A percentile compares a stretch with the other conserved stretches of the same genome.
These are phyloP conservation scores for Drosophila trapezifrons DNA, from an alignment of 1,140 invertebrate genomes.

Conservation along the genomic window DNA sequence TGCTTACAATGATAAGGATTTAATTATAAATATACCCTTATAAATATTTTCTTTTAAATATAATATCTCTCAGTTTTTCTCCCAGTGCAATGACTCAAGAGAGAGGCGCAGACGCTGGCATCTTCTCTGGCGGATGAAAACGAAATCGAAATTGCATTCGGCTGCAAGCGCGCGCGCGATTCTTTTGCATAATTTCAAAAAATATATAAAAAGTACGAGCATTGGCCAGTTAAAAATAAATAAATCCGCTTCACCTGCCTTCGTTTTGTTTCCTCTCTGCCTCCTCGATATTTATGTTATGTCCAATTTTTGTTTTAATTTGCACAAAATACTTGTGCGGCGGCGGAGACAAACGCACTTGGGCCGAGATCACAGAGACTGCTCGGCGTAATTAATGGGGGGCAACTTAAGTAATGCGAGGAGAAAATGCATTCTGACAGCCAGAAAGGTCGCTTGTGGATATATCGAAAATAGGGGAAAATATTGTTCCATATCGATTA, in stretches of 20 bases:
- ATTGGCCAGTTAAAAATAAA: conserved; percentile 68
- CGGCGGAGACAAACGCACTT: conserved; percentile 46
- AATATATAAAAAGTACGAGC: conserved; percentile 45
- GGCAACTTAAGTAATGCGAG: conserved; percentile 54
- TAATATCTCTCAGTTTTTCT: background rate
- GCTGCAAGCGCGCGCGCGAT: conserved; percentile 18
- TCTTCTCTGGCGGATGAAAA: conserved; percentile 72
- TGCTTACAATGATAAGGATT: no score
- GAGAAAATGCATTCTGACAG: conserved; percentile 50
- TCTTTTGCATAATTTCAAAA: conserved; percentile 60
- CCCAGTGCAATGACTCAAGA: conserved; percentile 46
- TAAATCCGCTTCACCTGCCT: conserved; percentile 60
- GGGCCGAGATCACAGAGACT: conserved; percentile 49
- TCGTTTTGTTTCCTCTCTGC: conserved; percentile 26
- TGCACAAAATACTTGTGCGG: conserved; percentile 42
- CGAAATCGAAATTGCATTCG: conserved; percentile 67
- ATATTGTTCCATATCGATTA: conserved; percentile 33
- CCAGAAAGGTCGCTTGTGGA: conserved; percentile 39
- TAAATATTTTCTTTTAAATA: no score
- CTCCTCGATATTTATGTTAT: conserved; percentile 64
- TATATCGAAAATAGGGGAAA: conserved; percentile 8
- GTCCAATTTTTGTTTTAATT: conserved; percentile 73
- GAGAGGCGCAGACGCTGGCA: conserved; percentile 38
- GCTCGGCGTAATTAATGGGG: conserved; percentile 53
- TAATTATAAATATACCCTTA: no score